These are phyloP conservation scores for Pelagia noctiluca DNA, from an alignment of 30 jellyfish, hydroid and myxozoan genomes.

Conservation along the genomic window DNA sequence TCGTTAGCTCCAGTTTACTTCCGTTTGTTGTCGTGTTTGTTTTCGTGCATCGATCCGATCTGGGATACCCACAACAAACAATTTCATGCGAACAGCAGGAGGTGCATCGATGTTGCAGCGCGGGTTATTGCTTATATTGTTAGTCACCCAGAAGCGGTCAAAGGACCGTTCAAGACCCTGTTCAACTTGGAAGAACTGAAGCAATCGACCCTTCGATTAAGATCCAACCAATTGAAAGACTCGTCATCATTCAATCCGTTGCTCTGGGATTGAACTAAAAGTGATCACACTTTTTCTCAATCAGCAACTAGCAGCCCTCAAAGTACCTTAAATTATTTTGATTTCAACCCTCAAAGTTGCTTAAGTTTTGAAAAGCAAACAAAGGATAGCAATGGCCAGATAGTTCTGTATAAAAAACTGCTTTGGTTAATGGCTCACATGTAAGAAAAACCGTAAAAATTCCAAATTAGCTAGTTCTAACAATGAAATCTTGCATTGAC, in stretches of 20 bases:
- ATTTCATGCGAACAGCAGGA: neutral
- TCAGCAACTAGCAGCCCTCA: too few species aligned
- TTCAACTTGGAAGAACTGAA: slow-evolving; percentile 73
- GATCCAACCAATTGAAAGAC: slow-evolving; percentile 34
- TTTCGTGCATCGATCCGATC: slow-evolving; percentile 64
- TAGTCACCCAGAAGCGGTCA: slow-evolving; percentile 5
- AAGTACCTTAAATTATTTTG: too few species aligned
- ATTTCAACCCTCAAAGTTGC: too few species aligned
- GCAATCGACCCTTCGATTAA: slow-evolving; percentile 50
- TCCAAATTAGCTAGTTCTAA: too few species aligned
- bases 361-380: too few species aligned
- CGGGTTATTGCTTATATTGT: slow-evolving; percentile 48
- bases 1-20: slow-evolving; percentile 78
- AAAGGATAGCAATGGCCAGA: too few species aligned
- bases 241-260: slow-evolving; percentile 39
- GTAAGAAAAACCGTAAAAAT: too few species aligned
- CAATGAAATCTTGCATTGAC: too few species aligned
- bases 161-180: slow-evolving; percentile 78
- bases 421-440: too few species aligned
- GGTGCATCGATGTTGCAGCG: slow-evolving; percentile 67
- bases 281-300: too few species aligned
- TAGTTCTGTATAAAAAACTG: too few species aligned
- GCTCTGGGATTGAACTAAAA: slow-evolving; percentile 39
- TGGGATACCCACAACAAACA: slow-evolving; percentile 39
- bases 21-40: slow-evolving; percentile 69